Evolutionary conservation across 2,888 invertebrate genomes (phyloP), one percentile per base, ranked within the genome.

Genomic region (Psylliodes chrysocephalus): DNA sequence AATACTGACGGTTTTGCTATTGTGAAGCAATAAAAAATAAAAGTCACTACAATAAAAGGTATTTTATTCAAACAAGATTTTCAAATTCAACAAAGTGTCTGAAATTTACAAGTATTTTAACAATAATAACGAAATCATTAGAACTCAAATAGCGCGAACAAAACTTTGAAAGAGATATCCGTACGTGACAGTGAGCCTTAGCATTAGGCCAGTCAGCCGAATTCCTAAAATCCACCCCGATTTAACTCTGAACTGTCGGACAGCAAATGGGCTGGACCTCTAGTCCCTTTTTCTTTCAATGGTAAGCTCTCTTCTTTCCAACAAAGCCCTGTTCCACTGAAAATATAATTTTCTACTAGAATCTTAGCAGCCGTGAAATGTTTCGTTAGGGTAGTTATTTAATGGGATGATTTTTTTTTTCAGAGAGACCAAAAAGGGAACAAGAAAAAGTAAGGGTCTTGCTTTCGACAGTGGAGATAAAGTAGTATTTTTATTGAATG

Each of bases 191-290:
- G 18, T 18, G 1, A 38, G 38, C 18, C 38, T 52, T 38, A 52
- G 52, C 52, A 52, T 52, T 35, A 35, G 35, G 10, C 52, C 38
- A 19, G 25, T 47, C 62, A 49, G 49, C 38, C 54, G 52, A 60
- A 60, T 52, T 38, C 52, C 40, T 17, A 19, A 42, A 52, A 60
- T 60, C 60, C 67, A 52, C 49, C 56, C 56, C 61, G 75, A 70
- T 76, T 78, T 77, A 77, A 75, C 73, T 72, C 70, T 56, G 59
- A 59, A 59, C 52, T 64, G 63, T 75, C 73, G 77, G 77, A 76
- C 78, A 76, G 71, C 74, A 75, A 78, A 78, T 76, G 77, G 76
- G 76, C 73, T 68, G 74, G 71, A 68, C 70, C 68, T 54, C 61
- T 59, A 60, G 54, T 51, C 64, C 49, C 46, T 57, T 67, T 61